Base-by-base conservation (phyloP, 2,888 invertebrate genomes). In the Ochropleura plecta region DNA sequence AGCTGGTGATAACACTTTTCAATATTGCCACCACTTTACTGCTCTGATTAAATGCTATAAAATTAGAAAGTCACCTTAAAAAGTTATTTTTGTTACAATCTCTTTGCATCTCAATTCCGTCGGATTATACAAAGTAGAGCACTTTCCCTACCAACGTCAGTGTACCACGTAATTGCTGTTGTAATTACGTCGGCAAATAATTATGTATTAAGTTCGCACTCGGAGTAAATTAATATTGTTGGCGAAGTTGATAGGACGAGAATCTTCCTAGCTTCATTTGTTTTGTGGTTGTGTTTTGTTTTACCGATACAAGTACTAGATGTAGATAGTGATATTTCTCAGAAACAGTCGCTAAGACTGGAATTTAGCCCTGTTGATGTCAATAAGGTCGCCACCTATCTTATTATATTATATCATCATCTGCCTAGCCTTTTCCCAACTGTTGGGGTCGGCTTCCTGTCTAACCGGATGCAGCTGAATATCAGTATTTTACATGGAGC, bases 101-200 rank as follows among this genome's bases (percentile, higher is more conserved):
- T 57, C 42, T 53, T 40, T 6, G 51, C 63, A 40, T 69, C 42
- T 67, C 30, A 42, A 82, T 76, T 80, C 71, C 1, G 71, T 68
- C 68, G 77, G 59, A 59, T 82, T 69, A 71, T 76, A 64, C 46
- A 42, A 80, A 79, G 60, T 81, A 71, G 82, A 82, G 83, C 92
- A 94, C 94, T 97, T 97, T 97, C 97, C 96, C 97, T 97, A 97
- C 97, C 97, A 20, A 5, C 97, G 97, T 97, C 97, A 97, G 97
- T 97, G 97, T 97, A 97, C 97, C 97, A 48, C 16, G 48, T 84
- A 81, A 86, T 83, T 70, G 68, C 79, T 81, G 75, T 79, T 63
- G 68, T 80, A 82, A 86, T 85, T 46, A 76, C 30, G 70, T 80
- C 76, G 65, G 5, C 72, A 76, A 74, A 81, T 85, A 78, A 83